Evolutionary conservation across 2,113 vertebrate genomes (phyloP).

Genomic region (Psittacara wagleri): DNA sequence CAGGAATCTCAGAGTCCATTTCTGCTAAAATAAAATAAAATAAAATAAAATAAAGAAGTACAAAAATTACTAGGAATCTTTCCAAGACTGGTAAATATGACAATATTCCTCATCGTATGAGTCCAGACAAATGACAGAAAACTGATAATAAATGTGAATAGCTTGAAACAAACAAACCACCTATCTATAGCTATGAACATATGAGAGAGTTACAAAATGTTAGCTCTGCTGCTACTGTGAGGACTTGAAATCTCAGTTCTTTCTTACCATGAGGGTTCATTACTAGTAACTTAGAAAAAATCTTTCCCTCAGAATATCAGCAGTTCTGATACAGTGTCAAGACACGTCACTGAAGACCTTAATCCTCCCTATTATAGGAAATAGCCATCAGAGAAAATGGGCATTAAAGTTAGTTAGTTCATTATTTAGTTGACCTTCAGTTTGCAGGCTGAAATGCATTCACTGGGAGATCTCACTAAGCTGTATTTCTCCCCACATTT

Average conservation of each 20-base stretch:
- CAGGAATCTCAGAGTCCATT: not conserved
- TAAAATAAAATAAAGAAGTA: not conserved
- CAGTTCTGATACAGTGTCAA: not conserved
- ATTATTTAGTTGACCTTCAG: not conserved
- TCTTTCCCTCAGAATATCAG: not conserved
- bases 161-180: fast-evolving
- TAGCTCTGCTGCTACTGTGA: not conserved
- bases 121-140: not conserved
- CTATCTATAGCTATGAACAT: not conserved
- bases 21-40: not conserved
- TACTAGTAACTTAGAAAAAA: not conserved
- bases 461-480: not conserved
- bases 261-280: not conserved
- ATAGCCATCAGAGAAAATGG: not conserved
- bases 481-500: not conserved
- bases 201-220: not conserved
- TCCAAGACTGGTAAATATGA: not conserved
- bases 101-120: not conserved
- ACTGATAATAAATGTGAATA: fast-evolving
- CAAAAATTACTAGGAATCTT: fast-evolving
- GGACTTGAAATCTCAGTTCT: fast-evolving
- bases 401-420: not conserved
- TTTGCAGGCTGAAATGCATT: not conserved
- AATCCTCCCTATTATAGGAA: not conserved
- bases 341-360: not conserved